Conservation (phyloP, 2,888 invertebrate species). For the Hypsopygia costalis region DNA sequence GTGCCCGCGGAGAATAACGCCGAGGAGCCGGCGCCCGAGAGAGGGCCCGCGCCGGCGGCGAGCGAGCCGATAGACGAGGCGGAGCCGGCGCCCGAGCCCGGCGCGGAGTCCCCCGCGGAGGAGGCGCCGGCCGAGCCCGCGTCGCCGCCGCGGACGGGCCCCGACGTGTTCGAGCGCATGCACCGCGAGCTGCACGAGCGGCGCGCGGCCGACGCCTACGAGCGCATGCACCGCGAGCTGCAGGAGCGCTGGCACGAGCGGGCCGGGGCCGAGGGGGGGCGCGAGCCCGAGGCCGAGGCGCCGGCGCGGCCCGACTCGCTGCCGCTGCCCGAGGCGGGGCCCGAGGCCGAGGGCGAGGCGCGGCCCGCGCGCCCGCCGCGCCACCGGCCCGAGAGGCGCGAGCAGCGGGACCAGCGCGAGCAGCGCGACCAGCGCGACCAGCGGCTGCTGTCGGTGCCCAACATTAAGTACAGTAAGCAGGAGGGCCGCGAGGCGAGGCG, state of each 20-base stretch:
- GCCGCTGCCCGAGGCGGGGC: slow-evolving; percentile 56
- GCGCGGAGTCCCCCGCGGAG: slow-evolving; percentile 24
- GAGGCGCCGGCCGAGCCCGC: slow-evolving; percentile 25
- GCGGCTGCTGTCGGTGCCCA: slow-evolving; percentile 88
- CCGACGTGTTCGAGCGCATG: slow-evolving; percentile 65
- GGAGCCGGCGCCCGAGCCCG: slow-evolving; percentile 38
- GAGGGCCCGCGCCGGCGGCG: slow-evolving; percentile 32
- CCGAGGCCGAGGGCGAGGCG: slow-evolving; percentile 47
- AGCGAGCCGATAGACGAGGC: slow-evolving; percentile 30
- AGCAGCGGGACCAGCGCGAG: slow-evolving; percentile 37
- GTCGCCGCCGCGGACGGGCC: slow-evolving; percentile 58
- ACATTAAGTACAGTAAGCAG: slow-evolving; percentile 82
- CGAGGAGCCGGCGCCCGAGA: slow-evolving; percentile 29
- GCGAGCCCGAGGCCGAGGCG: slow-evolving; percentile 21
- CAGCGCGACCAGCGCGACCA: slow-evolving; percentile 80
- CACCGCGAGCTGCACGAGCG: slow-evolving; percentile 59
- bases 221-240: slow-evolving; percentile 67
- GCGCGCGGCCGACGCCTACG: slow-evolving; percentile 53
- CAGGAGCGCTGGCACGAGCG: slow-evolving; percentile 62
- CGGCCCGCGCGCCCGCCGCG: slow-evolving; percentile 68
- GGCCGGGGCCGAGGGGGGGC: too few species aligned
- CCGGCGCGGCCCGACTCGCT: slow-evolving; percentile 82
- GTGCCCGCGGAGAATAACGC: slow-evolving; percentile 56
- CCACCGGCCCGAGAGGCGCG: slow-evolving; percentile 63
- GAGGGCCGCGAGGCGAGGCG: slow-evolving; percentile 74